Conservation (phyloP, 2,888 invertebrate species). For the Luperina nickerlii region DNA sequence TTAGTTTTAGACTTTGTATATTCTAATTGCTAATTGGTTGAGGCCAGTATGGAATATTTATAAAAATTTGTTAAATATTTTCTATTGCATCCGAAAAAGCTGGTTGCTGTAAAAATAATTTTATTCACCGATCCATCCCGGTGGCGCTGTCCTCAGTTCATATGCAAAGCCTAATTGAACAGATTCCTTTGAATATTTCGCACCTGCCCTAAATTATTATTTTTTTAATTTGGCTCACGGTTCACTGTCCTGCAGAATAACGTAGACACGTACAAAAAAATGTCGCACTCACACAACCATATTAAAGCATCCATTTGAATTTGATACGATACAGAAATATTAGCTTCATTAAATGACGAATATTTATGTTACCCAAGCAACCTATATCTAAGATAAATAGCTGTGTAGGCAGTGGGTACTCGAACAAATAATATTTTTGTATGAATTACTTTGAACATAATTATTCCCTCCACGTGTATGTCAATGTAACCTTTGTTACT, state of each 20-base stretch:
- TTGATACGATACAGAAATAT: neutral
- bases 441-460: neutral
- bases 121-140: neutral
- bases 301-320: neutral
- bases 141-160: neutral
- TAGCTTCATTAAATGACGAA: neutral
- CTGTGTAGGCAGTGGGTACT: neutral
- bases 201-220: neutral
- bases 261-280: neutral
- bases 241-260: neutral
- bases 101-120: neutral
- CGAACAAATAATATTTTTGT: neutral
- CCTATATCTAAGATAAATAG: neutral
- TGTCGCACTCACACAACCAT: neutral
- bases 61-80: neutral
- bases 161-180: neutral
- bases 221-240: neutral
- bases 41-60: too few relatives aligned
- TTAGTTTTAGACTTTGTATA: neutral
- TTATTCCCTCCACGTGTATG: neutral
- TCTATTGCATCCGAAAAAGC: neutral
- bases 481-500: neutral
- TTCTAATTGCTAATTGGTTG: too few relatives aligned
- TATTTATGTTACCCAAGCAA: conserved; percentile 2
- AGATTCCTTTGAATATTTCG: neutral